Evolutionary conservation across 2,113 vertebrate genomes (phyloP).

Genomic region (Prunella himalayana): DNA sequence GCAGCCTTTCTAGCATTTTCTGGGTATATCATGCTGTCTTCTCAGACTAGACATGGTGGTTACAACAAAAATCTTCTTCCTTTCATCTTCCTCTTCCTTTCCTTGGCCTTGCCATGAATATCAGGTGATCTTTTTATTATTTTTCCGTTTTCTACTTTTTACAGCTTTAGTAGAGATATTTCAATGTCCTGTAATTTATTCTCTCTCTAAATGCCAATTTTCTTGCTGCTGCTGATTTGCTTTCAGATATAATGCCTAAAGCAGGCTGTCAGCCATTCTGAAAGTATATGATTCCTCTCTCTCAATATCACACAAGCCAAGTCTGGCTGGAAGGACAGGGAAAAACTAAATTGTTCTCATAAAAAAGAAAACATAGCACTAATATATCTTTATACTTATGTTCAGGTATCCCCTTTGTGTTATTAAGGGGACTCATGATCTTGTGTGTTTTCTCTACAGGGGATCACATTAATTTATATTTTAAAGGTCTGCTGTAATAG

Average conservation of each 20-base stretch:
- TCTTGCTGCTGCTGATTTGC: constrained; percentile 33
- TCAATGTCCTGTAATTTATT: constrained; percentile 58
- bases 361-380: constrained; percentile 37
- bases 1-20: background rate
- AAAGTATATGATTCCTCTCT: constrained; percentile 24
- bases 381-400: constrained; percentile 49
- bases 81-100: background rate
- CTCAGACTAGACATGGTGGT: background rate
- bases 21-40: background rate
- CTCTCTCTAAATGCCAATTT: constrained; percentile 53
- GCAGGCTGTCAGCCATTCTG: constrained; percentile 30
- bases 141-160: background rate
- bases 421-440: constrained; percentile 36
- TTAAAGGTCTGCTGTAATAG: constrained; percentile 5
- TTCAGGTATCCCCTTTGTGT: constrained; percentile 31
- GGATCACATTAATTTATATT: constrained; percentile 42
- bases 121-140: background rate
- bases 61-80: background rate
- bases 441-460: constrained; percentile 39
- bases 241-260: constrained; percentile 58
- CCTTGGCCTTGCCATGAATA: background rate
- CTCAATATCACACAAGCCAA: constrained; percentile 8
- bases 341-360: constrained; percentile 48
- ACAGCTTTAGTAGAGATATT: constrained; percentile 35
- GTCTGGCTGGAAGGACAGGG: constrained; percentile 9